These are phyloP conservation scores for Hiodon alosoides DNA, from an alignment of 2,113 vertebrate species.

Conservation along the genomic window DNA sequence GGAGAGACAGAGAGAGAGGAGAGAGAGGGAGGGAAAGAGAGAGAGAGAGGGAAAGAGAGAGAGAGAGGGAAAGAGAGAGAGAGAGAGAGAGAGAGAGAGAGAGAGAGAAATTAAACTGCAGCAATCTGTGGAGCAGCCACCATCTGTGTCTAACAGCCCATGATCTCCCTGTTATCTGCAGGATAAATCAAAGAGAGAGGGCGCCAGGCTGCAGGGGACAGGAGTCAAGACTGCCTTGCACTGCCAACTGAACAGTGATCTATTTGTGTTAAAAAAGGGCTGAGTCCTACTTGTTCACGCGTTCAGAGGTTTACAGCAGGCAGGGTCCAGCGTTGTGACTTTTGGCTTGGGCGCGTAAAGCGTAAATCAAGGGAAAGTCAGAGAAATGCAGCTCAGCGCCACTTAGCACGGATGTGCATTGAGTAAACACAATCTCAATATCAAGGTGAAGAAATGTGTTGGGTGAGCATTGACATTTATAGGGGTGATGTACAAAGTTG, in stretches of 20 bases:
- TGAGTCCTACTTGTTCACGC: background rate
- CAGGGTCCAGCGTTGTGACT: background rate
- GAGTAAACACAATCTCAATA: too few relatives aligned
- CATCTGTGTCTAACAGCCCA: conserved; percentile 27
- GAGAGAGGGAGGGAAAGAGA: too few relatives aligned
- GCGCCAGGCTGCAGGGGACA: background rate
- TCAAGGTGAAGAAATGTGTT: too few relatives aligned
- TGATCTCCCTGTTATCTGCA: conserved; percentile 3
- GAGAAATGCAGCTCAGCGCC: background rate
- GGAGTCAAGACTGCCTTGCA: background rate
- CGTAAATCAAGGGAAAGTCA: background rate
- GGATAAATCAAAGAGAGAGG: conserved; percentile 16
- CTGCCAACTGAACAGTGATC: background rate
- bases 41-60: too few relatives aligned
- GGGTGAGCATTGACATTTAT: too few relatives aligned
- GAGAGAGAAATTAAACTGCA: conserved; percentile 23
- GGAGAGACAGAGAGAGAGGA: too few relatives aligned
- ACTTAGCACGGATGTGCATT: too few relatives aligned
- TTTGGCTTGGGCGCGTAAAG: background rate
- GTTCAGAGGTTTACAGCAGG: background rate
- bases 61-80: background rate
- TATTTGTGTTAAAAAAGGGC: too few relatives aligned
- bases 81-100: background rate
- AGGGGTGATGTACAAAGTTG: too few relatives aligned
- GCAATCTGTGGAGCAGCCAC: conserved; percentile 21